These are phyloP conservation scores for Graptemys geographica DNA, from an alignment of 2,797 vertebrate species.

Conservation along the genomic window DNA sequence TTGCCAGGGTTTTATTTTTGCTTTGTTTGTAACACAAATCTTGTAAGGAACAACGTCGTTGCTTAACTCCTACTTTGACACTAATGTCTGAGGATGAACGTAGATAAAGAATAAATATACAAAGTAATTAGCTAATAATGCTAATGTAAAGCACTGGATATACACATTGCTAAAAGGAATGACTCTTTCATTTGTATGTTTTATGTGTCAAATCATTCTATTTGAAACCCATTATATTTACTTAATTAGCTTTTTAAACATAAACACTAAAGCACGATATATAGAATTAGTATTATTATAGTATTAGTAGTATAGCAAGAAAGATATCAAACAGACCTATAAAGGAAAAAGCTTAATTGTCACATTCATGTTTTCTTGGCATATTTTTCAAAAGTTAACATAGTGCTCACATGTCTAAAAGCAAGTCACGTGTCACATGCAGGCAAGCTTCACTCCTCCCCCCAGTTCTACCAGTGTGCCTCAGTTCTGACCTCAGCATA, in stretches of 20 bases:
- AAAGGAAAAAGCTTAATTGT: neutral
- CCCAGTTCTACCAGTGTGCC: neutral
- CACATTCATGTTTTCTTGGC: neutral
- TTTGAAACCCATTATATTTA: neutral
- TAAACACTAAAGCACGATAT: neutral
- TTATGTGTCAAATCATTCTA: neutral
- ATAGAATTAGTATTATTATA: neutral
- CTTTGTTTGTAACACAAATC: neutral
- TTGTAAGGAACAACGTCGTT: neutral
- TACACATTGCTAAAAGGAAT: neutral
- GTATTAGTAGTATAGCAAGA: neutral
- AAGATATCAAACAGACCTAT: neutral
- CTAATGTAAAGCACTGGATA: neutral
- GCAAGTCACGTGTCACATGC: neutral
- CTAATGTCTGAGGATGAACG: neutral
- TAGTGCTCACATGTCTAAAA: neutral
- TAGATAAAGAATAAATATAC: neutral
- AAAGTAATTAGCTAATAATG: neutral
- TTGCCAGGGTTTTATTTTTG: fast-evolving
- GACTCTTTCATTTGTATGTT: neutral
- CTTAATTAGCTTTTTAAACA: neutral
- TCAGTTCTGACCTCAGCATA: neutral
- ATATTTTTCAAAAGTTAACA: neutral
- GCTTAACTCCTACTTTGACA: neutral
- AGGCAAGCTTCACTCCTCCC: neutral